Evolutionary conservation across 2,113 vertebrate genomes (phyloP), one percentile per base, ranked within the genome.

Genomic region (Pleuronectes platessa): DNA sequence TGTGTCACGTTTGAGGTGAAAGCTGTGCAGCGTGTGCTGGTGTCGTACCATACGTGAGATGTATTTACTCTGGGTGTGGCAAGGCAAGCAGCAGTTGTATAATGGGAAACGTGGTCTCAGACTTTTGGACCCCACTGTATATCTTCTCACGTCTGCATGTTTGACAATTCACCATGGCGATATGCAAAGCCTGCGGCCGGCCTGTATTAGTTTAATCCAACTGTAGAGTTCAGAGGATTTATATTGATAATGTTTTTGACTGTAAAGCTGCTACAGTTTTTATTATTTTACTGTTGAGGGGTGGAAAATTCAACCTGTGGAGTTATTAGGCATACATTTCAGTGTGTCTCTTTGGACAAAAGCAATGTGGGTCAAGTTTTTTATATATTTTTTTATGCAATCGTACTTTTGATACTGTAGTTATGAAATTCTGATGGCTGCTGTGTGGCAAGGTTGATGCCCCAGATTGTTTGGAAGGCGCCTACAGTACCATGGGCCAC

Each of bases 61-160:
- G 61, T 90, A 86, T 92, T 90, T 91, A 69, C 88, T 78, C 74
- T 92, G 80, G 92, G 90, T 82, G 91, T 84, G 91, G 87, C 86
- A 62, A 71, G 76, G 76, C 79, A 59, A 79, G 79, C 85, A 37
- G 60, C 73, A 73, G 68, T 84, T 83, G 71, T 68, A 61, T 86
- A 63, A 63, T 63, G 61, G 61, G 37, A 17, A 63, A 63, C 23
- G 13, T 62, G 61, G 61, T 63, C 37, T 42, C 61, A 63, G 61
- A 63, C 61, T 63, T 63, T 63, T 63, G 61, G 37, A 63, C 61
- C 40, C n/a, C 61, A 17, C n/a, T 45, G 61, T 75, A 65, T 63
- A 68, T 84, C 66, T 79, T 61, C 45, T 78, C 35, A 61, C 61
- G 76, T 63, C 61, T 23, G 65, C 2, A 4, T 78, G 74, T 88